These are phyloP conservation scores for Ophion slaviceki DNA, from an alignment of 2,888 invertebrate species.

Conservation along the genomic window DNA sequence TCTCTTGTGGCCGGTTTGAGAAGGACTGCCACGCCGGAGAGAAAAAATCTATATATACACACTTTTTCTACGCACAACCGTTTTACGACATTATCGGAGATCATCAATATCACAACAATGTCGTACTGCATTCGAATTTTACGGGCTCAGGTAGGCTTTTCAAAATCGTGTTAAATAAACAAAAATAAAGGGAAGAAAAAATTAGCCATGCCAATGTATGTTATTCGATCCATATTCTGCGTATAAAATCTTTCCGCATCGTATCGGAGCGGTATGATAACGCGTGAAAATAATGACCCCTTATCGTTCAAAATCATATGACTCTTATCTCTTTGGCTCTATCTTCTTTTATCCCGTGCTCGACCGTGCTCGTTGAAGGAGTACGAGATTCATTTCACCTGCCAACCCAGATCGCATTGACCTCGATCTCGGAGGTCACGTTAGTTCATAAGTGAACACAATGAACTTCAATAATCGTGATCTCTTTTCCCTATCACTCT, in stretches of 20 bases:
- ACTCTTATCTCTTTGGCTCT: not conserved
- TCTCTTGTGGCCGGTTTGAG: conserved; percentile 83
- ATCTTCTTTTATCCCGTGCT: conserved; percentile 8
- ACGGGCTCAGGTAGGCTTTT: conserved; percentile 88
- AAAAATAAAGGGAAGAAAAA: conserved; percentile 18
- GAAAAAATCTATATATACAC: conserved; percentile 17
- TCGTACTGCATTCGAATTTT: conserved; percentile 91
- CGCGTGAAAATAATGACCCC: conserved; percentile 47
- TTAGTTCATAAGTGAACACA: conserved; percentile 26
- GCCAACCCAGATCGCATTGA: conserved; percentile 56
- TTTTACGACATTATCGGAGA: conserved; percentile 68
- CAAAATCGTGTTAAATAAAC: conserved; percentile 22
- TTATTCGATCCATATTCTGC: conserved; percentile 17
- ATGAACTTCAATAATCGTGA: conserved; percentile 5
- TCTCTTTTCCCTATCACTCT: not conserved
- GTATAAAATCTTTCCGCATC: conserved; percentile 20
- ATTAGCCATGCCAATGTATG: not conserved
- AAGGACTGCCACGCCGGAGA: conserved; percentile 81
- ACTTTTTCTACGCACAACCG: conserved; percentile 44
- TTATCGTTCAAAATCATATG: not conserved
- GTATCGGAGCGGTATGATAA: conserved; percentile 21
- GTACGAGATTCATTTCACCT: conserved; percentile 49
- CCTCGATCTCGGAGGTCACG: conserved; percentile 66
- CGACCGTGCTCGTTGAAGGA: conserved; percentile 27
- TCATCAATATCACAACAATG: conserved; percentile 84